phyloP scores from a whole-genome alignment of 2,888 invertebrate genomes.

The Drosophila histrio region DNA sequence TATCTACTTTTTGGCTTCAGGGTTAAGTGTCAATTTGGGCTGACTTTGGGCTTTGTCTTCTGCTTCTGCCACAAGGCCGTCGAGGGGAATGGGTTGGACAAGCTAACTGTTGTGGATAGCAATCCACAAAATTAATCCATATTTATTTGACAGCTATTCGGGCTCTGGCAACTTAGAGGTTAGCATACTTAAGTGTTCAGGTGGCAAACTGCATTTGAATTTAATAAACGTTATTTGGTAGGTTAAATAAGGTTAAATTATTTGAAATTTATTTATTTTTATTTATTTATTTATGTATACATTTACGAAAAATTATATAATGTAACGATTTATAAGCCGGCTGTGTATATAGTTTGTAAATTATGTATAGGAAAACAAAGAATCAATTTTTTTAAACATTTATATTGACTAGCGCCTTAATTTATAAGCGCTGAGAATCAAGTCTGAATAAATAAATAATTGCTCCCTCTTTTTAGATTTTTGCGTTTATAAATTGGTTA shows the following conservation, averaged over 20 bases:
- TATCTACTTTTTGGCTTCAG: slow-evolving; percentile 44
- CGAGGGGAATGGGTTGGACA: not conserved
- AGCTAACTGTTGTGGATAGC: not conserved
- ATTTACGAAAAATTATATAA: too few relatives aligned
- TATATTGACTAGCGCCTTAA: too few relatives aligned
- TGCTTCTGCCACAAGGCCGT: not conserved
- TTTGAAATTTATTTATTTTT: not conserved
- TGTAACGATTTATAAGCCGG: too few relatives aligned
- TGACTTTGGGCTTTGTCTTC: slow-evolving; percentile 18
- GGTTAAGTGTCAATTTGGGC: slow-evolving; percentile 51
- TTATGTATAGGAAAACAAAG: too few relatives aligned
- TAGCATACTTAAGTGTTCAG: slow-evolving; percentile 1
- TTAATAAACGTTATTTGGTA: slow-evolving; percentile 8
- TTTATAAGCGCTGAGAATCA: too few relatives aligned
- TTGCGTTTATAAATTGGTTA: too few relatives aligned
- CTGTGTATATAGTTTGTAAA: too few relatives aligned
- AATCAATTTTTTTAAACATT: too few relatives aligned
- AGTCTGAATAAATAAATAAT: too few relatives aligned
- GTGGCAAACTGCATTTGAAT: slow-evolving; percentile 9
- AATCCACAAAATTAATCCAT: slow-evolving; percentile 26
- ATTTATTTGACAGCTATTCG: slow-evolving; percentile 25
- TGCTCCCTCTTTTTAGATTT: too few relatives aligned
- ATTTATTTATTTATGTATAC: too few relatives aligned
- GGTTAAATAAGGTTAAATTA: not conserved
- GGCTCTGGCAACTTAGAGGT: slow-evolving; percentile 1